Conservation (phyloP, 2,888 invertebrate species). For the Pseudeuparius sepicola region DNA sequence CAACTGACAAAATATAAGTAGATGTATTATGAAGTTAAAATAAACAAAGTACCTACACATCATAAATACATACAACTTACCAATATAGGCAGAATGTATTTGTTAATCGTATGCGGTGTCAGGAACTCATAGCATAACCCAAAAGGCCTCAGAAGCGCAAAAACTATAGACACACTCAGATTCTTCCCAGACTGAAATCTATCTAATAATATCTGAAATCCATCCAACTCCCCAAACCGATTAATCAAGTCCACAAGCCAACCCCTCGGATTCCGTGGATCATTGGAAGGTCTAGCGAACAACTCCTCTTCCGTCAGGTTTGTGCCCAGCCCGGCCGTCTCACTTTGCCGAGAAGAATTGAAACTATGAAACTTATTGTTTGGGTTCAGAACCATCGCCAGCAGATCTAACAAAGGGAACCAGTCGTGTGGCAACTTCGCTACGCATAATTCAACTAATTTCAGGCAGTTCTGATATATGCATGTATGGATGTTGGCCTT, state of each 20-base stretch:
- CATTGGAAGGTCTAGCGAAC: slow-evolving; percentile 63
- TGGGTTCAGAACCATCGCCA: slow-evolving; percentile 91
- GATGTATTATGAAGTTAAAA: too few species aligned
- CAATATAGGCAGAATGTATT: slow-evolving; percentile 85
- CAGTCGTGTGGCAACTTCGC: slow-evolving; percentile 83
- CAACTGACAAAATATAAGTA: too few species aligned
- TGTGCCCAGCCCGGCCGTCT: slow-evolving; percentile 53
- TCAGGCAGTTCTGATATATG: slow-evolving; percentile 87
- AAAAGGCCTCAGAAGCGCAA: slow-evolving; percentile 79
- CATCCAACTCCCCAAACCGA: slow-evolving; percentile 81
- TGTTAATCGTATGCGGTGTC: slow-evolving; percentile 81
- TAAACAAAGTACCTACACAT: not conserved
- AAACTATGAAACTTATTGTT: slow-evolving; percentile 91
- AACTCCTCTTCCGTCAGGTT: slow-evolving; percentile 59
- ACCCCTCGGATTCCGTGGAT: slow-evolving; percentile 79
- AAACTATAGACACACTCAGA: slow-evolving; percentile 66
- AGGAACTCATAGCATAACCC: slow-evolving; percentile 87
- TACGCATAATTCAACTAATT: slow-evolving; percentile 86
- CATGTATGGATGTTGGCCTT: slow-evolving; percentile 94
- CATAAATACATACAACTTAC: slow-evolving; percentile 43
- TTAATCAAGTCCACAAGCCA: slow-evolving; percentile 96
- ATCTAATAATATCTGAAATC: slow-evolving; percentile 77
- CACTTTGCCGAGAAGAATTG: slow-evolving; percentile 68
- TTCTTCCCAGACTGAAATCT: slow-evolving; percentile 68
- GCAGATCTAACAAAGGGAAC: slow-evolving; percentile 81